Conservation (phyloP, 2,888 invertebrate species). For the Ophioninae sp. region DNA sequence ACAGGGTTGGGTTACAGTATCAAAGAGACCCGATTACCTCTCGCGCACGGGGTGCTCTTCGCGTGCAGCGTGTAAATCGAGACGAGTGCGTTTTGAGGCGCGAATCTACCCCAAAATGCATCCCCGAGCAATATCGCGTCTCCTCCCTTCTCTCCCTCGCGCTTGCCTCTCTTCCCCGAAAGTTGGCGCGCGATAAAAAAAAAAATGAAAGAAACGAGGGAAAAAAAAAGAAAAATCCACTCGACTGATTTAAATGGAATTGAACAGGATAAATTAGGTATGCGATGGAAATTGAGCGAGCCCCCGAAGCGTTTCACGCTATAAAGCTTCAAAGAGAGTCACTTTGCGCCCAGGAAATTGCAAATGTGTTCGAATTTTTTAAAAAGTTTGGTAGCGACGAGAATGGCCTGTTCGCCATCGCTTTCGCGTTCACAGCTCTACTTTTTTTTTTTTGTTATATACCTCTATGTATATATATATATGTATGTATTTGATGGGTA, state of each 20-base stretch:
- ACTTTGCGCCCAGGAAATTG: constrained; percentile 64
- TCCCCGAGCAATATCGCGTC: constrained; percentile 18
- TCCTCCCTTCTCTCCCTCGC: neutral
- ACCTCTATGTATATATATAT: neutral
- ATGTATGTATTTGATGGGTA: constrained; percentile 13
- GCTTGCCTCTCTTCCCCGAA: neutral
- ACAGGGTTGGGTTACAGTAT: neutral
- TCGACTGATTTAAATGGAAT: constrained; percentile 64
- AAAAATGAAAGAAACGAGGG: neutral
- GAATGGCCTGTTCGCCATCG: constrained; percentile 40
- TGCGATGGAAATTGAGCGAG: constrained; percentile 62
- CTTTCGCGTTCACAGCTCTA: constrained; percentile 18
- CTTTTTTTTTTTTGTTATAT: constrained; percentile 3
- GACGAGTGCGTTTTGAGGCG: constrained; percentile 18
- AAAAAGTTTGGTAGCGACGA: constrained; percentile 59
- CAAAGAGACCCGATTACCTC: neutral
- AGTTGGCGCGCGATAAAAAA: neutral
- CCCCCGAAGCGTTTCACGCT: constrained; percentile 50
- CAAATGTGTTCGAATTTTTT: constrained; percentile 63
- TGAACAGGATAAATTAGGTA: constrained; percentile 64
- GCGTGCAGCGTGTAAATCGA: neutral
- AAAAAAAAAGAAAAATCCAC: constrained; percentile 54
- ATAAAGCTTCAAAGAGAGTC: constrained; percentile 63
- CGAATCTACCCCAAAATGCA: neutral
- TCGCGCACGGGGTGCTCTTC: neutral